Conservation (phyloP, 2,113 vertebrate genomes). For the Anarhynchus alexandrinus region DNA sequence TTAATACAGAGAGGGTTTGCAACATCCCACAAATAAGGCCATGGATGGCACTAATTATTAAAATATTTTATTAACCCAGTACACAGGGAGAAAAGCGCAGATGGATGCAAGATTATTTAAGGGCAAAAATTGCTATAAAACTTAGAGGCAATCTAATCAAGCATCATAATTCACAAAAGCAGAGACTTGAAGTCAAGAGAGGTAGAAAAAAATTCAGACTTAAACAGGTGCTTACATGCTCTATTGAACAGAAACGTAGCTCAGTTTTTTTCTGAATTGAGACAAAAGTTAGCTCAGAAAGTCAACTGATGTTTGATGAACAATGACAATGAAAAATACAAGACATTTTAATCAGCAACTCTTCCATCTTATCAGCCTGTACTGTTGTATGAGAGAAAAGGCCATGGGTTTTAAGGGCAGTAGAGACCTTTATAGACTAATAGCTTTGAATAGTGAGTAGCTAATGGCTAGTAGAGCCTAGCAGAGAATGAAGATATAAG, state of each 20-base stretch:
- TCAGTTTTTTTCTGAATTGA: neutral
- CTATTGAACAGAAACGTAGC: neutral
- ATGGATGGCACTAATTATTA: neutral
- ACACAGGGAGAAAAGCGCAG: neutral
- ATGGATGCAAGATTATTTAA: neutral
- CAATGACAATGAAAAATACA: slow-evolving; percentile 45
- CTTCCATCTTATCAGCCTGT: neutral
- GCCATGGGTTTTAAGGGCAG: slow-evolving; percentile 26
- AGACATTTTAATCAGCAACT: slow-evolving; percentile 20
- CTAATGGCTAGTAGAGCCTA: neutral
- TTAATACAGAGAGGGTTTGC: neutral
- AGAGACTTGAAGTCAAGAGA: neutral
- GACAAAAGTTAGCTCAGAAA: slow-evolving; percentile 7
- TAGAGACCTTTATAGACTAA: slow-evolving; percentile 5
- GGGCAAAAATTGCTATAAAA: neutral
- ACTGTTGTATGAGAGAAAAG: slow-evolving; percentile 19
- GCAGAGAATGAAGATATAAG: neutral
- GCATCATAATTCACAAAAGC: neutral
- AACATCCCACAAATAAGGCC: neutral
- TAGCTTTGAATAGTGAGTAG: neutral
- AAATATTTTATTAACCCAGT: neutral
- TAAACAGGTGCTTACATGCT: neutral
- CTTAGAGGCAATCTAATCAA: neutral
- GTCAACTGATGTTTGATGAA: slow-evolving; percentile 16
- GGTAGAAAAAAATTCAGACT: neutral